phyloP scores from a whole-genome alignment of 1,140 invertebrate genomes.

The Drosophila orosa region DNA sequence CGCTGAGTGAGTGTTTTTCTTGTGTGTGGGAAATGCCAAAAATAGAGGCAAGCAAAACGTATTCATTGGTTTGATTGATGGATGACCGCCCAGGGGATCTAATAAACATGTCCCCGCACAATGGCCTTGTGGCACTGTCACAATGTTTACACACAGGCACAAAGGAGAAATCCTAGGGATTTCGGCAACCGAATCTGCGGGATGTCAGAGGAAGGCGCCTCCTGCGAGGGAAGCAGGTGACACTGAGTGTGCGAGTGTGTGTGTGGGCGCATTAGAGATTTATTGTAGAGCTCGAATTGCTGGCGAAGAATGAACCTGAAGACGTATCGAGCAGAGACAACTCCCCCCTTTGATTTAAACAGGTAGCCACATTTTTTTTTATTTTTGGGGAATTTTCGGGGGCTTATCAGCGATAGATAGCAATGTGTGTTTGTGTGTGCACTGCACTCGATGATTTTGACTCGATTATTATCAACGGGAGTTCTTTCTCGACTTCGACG shows the following conservation, averaged over 20 bases:
- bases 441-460: conserved; percentile 58
- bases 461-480: conserved; percentile 48
- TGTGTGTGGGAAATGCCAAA: conserved; percentile 25
- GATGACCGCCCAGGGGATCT: conserved; percentile 61
- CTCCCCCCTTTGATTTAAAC: conserved; percentile 49
- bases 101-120: conserved; percentile 65
- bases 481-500: conserved; percentile 23
- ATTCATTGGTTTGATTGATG: conserved; percentile 58
- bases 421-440: conserved; percentile 33
- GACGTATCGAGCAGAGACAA: conserved; percentile 34
- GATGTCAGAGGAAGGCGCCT: conserved; percentile 38
- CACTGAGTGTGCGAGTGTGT: conserved; percentile 4
- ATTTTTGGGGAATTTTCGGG: conserved; percentile 44
- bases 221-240: conserved; percentile 19
- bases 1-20: conserved; percentile 1
- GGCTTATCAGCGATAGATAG: conserved; percentile 56
- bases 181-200: conserved; percentile 30
- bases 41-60: not conserved
- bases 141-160: conserved; percentile 41
- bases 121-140: conserved; percentile 37
- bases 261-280: conserved; percentile 48
- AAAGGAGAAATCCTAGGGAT: conserved; percentile 16
- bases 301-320: not conserved
- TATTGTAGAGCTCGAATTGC: conserved; percentile 32
- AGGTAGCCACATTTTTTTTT: conserved; percentile 45